Evolutionary conservation across 64 coral and sea anemone genomes (phyloP), one percentile per base, ranked within the genome.

Genomic region (Catalaphyllia jardinei): DNA sequence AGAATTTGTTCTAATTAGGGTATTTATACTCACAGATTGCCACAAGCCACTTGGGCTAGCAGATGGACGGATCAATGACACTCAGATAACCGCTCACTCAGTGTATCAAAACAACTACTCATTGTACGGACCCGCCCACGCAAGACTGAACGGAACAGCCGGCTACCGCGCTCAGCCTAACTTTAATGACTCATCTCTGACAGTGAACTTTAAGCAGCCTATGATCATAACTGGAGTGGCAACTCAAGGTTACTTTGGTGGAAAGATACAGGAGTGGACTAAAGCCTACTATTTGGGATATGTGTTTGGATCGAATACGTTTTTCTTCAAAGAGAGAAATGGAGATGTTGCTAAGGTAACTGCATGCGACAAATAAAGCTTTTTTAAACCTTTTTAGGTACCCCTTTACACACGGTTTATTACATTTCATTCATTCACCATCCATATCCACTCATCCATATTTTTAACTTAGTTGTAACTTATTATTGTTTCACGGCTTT

Each of bases 181-280:
- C 0, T 52, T 63, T 19, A 10, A 60, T 71, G 67, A 3, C 54
- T 76, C 88, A 3, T 87, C 35, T 54, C 51, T 96, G 27, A 88
- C 61, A 46, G 95, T 97, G 10, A 30, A 35, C 0, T 97, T 97
- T 72, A 39, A 18, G 24, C 18, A 90, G 72, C 73, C 77, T 71
- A 93, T 84, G 62, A 96, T 96, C 1, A 67, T 96, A 8, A 93
- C 92, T 82, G 94, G 91, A 30, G 93, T 96, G 87, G 88, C 94
- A 38, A 96, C 94, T 14, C 94, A 96, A 72, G 94, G 94, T 4
- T 93, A 89, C 78, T 71, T 52, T 57, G 77, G 64, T 78, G 42
- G 29, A 1, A 71, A 42, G 10, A 30, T 96, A 39, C 82, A 87
- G 12, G 94, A 96, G 59, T 96, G 94, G 94, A 62, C 89, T 19